phyloP scores from a whole-genome alignment of 2,797 vertebrate genomes.

The Cottoperca gobio region DNA sequence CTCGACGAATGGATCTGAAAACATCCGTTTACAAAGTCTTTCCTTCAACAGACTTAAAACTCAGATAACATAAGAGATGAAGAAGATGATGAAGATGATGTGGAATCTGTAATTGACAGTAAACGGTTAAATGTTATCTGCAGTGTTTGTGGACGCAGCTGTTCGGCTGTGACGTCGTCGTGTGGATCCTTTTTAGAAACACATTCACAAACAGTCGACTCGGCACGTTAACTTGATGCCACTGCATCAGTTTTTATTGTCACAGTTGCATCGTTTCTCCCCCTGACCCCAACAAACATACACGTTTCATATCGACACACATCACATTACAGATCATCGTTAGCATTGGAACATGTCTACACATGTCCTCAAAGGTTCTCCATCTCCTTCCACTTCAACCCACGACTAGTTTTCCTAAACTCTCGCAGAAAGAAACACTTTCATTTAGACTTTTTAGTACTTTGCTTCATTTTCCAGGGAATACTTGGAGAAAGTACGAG shows the following conservation, averaged over 20 bases:
- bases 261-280: slow-evolving; percentile 64
- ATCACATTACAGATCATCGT: slow-evolving; percentile 54
- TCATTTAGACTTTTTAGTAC: background rate
- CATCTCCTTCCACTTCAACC: slow-evolving; percentile 3
- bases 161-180: too few species aligned
- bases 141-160: too few species aligned
- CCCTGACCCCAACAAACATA: slow-evolving; percentile 58
- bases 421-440: background rate
- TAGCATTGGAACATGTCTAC: slow-evolving; percentile 46
- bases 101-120: too few species aligned
- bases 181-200: too few species aligned
- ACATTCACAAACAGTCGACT: background rate
- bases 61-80: too few species aligned
- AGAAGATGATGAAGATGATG: too few species aligned
- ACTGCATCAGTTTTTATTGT: slow-evolving; percentile 69
- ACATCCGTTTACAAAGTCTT: too few species aligned
- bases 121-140: too few species aligned
- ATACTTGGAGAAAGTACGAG: background rate
- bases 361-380: slow-evolving; percentile 21
- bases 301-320: slow-evolving; percentile 64
- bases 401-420: slow-evolving; percentile 53
- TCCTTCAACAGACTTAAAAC: too few species aligned
- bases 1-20: too few species aligned
- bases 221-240: slow-evolving; percentile 17
- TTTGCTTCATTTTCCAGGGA: background rate